Percentiles rank a stretch among this genome's conserved stretches.
Conservation (phyloP, 2,113 vertebrate genomes). For the Leptobrachium leishanense region DNA sequence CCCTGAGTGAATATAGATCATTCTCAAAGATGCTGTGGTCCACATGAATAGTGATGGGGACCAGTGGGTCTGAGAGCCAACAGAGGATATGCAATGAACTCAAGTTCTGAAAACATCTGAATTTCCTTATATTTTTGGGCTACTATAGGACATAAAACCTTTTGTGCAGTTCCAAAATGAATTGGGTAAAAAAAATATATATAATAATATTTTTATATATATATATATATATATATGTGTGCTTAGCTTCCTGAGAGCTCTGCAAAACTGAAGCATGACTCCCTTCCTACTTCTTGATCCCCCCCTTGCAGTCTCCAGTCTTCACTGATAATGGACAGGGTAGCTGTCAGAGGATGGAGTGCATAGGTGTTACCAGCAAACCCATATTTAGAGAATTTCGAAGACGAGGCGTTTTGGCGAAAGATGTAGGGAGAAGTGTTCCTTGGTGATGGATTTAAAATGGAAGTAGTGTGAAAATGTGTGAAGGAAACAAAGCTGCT, state of each 20-base stretch:
- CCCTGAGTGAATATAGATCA: background rate
- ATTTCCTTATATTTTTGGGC: background rate
- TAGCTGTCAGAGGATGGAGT: background rate
- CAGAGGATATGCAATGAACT: too few species aligned
- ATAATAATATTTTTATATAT: too few species aligned
- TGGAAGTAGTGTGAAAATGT: background rate
- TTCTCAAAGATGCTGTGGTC: background rate
- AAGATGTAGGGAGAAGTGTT: background rate
- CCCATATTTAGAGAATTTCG: background rate
- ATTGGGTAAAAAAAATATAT: too few species aligned
- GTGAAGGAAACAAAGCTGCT: too few species aligned
- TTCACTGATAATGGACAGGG: background rate
- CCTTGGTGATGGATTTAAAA: background rate
- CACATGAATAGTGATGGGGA: background rate
- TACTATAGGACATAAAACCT: too few species aligned
- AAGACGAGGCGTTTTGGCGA: background rate
- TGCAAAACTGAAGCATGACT: background rate
- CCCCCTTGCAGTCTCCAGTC: background rate
- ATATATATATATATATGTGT: too few species aligned
- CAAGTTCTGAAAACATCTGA: constrained; percentile 7
- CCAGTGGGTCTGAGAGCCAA: background rate
- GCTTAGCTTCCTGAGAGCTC: background rate
- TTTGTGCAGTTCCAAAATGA: too few species aligned
- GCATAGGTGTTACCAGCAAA: background rate
- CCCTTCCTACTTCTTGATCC: background rate